A percentile compares a stretch with the other conserved stretches of the same genome.
These are phyloP conservation scores for Rotaria macrura DNA, from an alignment of 2,888 invertebrate genomes.

Conservation along the genomic window DNA sequence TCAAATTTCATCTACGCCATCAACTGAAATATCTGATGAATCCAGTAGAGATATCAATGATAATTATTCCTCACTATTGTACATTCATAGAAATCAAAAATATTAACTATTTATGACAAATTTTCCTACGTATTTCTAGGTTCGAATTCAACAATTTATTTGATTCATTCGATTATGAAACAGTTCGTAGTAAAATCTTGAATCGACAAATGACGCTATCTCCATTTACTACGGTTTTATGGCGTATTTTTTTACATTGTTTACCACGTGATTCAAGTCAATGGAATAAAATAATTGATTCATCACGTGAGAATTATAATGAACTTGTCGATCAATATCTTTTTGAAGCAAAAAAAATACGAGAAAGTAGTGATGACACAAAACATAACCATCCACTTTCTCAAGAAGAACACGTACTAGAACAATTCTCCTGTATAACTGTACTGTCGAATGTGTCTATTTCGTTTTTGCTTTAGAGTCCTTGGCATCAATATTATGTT, in stretches of 20 bases:
- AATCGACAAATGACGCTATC: not conserved
- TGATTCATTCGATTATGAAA: not conserved
- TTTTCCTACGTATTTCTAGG: not conserved
- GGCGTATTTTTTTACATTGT: conserved; percentile 12
- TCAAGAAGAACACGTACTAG: not conserved
- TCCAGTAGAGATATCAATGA: not conserved
- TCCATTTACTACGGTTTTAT: not conserved
- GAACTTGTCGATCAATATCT: not conserved
- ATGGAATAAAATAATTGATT: not conserved
- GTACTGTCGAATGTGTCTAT: not conserved
- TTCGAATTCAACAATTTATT: not conserved
- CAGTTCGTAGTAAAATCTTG: not conserved
- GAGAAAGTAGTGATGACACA: not conserved
- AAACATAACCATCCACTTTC: not conserved
- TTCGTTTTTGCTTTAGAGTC: not conserved
- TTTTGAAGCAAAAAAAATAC: not conserved
- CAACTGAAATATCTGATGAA: not conserved
- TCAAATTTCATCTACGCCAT: not conserved
- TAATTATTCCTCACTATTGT: not conserved
- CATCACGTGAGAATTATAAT: not conserved
- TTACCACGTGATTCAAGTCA: not conserved
- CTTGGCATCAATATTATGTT: not conserved
- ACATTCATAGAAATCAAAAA: not conserved
- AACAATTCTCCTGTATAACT: not conserved
- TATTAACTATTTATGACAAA: no score